phyloP scores from a whole-genome alignment of 64 coral and sea anemone species.

The Porites lutea region DNA sequence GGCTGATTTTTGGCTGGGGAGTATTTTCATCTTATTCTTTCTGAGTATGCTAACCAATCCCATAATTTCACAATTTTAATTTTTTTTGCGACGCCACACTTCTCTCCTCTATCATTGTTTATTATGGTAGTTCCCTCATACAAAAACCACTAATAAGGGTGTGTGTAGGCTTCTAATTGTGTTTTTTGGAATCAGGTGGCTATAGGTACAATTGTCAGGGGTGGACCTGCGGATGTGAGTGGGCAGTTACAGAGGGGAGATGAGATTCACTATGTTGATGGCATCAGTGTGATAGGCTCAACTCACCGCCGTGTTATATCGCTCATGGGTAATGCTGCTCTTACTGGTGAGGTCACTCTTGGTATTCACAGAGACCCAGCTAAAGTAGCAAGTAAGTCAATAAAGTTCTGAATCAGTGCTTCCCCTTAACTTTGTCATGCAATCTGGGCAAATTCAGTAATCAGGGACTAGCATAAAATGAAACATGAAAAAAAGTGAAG shows the following conservation, averaged over 20 bases:
- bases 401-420: not conserved
- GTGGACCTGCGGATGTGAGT: conserved; percentile 82
- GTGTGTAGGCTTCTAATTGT: too few relatives aligned
- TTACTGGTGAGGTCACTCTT: conserved; percentile 67
- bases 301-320: conserved; percentile 92
- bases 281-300: conserved; percentile 74
- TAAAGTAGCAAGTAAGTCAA: conserved; percentile 84
- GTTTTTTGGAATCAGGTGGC: conserved; percentile 60
- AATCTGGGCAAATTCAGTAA: too few relatives aligned
- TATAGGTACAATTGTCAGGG: conserved; percentile 89
- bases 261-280: conserved; percentile 89
- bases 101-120: too few relatives aligned
- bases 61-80: too few relatives aligned
- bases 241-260: conserved; percentile 75
- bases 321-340: conserved; percentile 84
- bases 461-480: too few relatives aligned
- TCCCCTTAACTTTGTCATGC: not conserved
- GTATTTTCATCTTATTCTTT: too few relatives aligned
- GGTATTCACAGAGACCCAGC: conserved; percentile 69
- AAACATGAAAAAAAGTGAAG: too few relatives aligned
- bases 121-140: too few relatives aligned
- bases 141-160: too few relatives aligned
- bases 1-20: too few relatives aligned
- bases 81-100: too few relatives aligned
- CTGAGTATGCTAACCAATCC: too few relatives aligned